Evolutionary conservation across 2,797 vertebrate genomes (phyloP).

Genomic region (Enteromius anoplus): DNA sequence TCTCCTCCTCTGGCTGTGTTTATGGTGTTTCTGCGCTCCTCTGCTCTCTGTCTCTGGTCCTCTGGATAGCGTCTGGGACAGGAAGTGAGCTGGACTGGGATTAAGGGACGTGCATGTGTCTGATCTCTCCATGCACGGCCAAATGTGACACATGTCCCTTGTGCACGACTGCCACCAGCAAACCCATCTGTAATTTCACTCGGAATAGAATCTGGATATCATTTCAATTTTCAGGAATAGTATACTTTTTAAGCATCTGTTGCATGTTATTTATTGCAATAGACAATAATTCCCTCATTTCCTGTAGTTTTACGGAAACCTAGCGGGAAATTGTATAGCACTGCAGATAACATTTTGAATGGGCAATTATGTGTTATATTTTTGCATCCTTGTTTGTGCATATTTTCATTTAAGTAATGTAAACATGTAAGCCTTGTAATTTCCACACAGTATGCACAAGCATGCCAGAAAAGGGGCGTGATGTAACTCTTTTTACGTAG

Average conservation of each 20-base stretch:
- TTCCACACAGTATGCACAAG: neutral
- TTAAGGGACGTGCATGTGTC: constrained; percentile 35
- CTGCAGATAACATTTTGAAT: neutral
- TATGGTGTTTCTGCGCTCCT: constrained; percentile 22
- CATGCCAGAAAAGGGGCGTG: neutral
- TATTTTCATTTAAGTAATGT: neutral
- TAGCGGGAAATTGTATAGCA: neutral
- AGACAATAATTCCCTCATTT: neutral
- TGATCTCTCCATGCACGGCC: constrained; percentile 34
- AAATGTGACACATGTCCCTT: constrained; percentile 37
- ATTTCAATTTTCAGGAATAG: neutral
- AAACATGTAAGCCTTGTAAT: neutral
- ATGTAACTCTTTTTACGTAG: neutral
- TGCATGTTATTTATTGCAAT: neutral
- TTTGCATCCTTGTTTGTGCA: neutral
- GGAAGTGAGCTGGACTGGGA: constrained; percentile 48
- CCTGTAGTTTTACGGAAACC: neutral
- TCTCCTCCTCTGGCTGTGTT: constrained; percentile 42
- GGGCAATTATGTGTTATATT: neutral
- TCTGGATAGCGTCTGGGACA: constrained; percentile 52
- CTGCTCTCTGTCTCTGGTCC: constrained; percentile 31
- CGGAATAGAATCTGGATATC: neutral
- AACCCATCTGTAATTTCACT: constrained; percentile 32
- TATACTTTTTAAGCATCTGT: neutral
- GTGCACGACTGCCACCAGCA: neutral